Percentiles rank a stretch among this genome's conserved stretches.
Evolutionary conservation across 2,113 vertebrate species (phyloP).

Genomic region (Paracanthobrama guichenoti): DNA sequence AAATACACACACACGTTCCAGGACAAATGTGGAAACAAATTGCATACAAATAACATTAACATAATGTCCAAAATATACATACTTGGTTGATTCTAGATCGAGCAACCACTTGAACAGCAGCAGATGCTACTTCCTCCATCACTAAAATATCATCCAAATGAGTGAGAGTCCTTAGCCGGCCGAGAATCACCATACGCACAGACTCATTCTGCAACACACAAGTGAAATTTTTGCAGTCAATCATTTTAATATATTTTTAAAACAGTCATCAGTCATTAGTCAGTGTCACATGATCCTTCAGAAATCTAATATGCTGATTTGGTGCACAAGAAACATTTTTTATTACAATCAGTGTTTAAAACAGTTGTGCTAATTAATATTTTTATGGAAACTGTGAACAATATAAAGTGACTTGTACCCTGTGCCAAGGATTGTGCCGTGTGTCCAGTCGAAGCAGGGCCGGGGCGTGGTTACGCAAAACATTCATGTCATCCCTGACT

Average conservation of each 20-base stretch:
- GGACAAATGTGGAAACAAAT: constrained; percentile 4
- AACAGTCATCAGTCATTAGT: not conserved
- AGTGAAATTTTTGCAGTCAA: too few relatives aligned
- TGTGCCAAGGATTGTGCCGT: constrained; percentile 77
- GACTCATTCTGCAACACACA: constrained; percentile 67
- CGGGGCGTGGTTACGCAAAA: constrained; percentile 75
- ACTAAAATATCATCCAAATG: constrained; percentile 74
- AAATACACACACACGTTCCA: not conserved
- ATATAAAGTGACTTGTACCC: constrained; percentile 31
- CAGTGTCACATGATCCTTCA: not conserved
- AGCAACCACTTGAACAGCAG: constrained; percentile 65
- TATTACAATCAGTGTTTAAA: not conserved
- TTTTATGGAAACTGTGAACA: not conserved
- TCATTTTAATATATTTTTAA: not conserved
- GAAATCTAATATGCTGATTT: not conserved
- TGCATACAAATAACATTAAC: not conserved
- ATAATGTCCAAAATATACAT: not conserved
- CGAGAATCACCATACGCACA: constrained; percentile 72
- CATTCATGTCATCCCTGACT: constrained; percentile 69
- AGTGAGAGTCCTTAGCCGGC: constrained; percentile 76
- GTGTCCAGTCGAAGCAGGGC: constrained; percentile 74
- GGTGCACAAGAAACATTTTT: not conserved
- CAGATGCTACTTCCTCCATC: constrained; percentile 73
- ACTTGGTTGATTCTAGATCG: constrained; percentile 79
- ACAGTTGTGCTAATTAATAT: not conserved